Evolutionary conservation across 2,888 invertebrate genomes (phyloP).

Genomic region (Melipona bicolor): DNA sequence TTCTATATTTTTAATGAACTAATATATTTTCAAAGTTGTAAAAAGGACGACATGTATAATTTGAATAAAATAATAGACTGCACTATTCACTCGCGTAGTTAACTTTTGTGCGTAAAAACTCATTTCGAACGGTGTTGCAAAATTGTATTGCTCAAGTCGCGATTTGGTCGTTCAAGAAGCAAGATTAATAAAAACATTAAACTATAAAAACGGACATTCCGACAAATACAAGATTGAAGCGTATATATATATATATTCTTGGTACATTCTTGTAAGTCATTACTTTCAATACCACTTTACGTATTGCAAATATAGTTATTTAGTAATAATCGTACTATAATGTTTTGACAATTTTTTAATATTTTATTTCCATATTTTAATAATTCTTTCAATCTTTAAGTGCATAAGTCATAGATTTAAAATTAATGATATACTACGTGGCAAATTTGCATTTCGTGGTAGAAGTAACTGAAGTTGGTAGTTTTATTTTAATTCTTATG

Average conservation of each 20-base stretch:
- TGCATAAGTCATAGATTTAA: too few species aligned
- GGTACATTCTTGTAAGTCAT: constrained; percentile 19
- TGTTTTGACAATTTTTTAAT: too few species aligned
- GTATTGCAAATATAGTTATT: neutral
- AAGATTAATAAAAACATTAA: constrained; percentile 1
- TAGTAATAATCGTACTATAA: too few species aligned
- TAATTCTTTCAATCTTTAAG: too few species aligned
- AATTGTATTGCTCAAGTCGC: neutral
- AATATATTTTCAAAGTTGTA: neutral
- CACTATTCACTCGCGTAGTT: neutral
- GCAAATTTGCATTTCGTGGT: too few species aligned
- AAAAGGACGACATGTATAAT: neutral
- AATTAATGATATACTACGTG: too few species aligned
- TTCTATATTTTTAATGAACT: too few species aligned
- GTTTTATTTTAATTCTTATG: neutral
- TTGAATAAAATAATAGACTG: neutral
- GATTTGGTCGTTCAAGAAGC: neutral
- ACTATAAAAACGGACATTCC: neutral
- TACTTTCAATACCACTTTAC: neutral
- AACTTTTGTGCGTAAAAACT: neutral
- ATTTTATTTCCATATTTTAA: too few species aligned
- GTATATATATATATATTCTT: neutral
- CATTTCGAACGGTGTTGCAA: constrained; percentile 1
- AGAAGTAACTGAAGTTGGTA: too few species aligned
- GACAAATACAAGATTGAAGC: constrained; percentile 3